Evolutionary conservation across 2,888 invertebrate species (phyloP), one percentile per base, ranked within the genome.

Genomic region (Cotesia congregata): DNA sequence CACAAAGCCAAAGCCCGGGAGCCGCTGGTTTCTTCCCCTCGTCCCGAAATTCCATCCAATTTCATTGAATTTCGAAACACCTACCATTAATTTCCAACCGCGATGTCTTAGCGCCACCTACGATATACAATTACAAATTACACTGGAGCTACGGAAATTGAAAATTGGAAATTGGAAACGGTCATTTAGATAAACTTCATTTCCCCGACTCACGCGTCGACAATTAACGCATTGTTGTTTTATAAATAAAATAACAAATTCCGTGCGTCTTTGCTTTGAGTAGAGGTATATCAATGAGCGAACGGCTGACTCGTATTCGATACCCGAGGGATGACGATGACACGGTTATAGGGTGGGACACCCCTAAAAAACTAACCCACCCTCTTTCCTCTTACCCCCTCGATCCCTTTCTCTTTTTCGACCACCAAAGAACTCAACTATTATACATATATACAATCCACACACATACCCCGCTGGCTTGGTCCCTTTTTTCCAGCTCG

Each of bases 141-240:
- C 30, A 30, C 30, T 30, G 3, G 62, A 60, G 65, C 60, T 67
- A 75, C 77, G 73, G 80, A 77, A 79, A 82, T 82, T 65, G 20
- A 50, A 82, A 68, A 79, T 17, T 17, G 73, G 80, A 77, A 79
- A 82, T 82, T 65, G 7, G 65, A 82, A 68, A 79, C 83, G 81
- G 83, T 84, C 81, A 78, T 75, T 79, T 79, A 81, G 79, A 83
- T 80, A 83, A 81, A 82, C 82, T 78, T 72, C 69, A 80, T 84
- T 85, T 82, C 82, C 85, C 83, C 81, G 82, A 83, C 85, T 86
- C 85, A 86, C 83, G 85, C 81, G 84, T 80, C 82, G 83, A 83
- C 83, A 84, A 86, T 86, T 85, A 85, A 78, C 80, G 79, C 64
- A 72, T 74, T 67, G 60, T 59, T 15, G 59, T 72, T 62, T 41